Conservation (phyloP, 2,797 vertebrate species). For the Nyctibius grandis region DNA sequence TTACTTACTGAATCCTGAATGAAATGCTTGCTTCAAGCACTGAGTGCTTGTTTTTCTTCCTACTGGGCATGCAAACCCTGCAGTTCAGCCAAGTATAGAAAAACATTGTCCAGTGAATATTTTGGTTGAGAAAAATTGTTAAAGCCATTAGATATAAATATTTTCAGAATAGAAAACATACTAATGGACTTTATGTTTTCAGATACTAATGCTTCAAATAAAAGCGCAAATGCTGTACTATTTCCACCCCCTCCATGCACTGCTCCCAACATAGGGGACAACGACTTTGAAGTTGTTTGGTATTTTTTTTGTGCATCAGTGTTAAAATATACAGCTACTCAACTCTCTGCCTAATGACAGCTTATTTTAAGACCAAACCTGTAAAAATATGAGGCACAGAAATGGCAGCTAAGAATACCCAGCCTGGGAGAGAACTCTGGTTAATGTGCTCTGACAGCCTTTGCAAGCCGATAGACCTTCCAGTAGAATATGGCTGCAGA, state of each 20-base stretch:
- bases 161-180: background rate
- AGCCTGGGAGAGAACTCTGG: background rate
- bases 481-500: constrained; percentile 18
- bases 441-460: background rate
- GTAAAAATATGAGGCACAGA: constrained; percentile 2
- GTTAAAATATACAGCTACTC: background rate
- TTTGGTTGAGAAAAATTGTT: background rate
- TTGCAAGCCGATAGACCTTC: constrained; percentile 15
- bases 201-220: background rate
- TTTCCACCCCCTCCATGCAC: background rate
- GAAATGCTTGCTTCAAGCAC: background rate
- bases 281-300: background rate
- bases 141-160: background rate
- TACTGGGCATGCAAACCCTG: background rate
- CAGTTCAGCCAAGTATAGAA: background rate
- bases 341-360: background rate
- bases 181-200: background rate
- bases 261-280: accelerated
- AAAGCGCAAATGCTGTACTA: background rate
- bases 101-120: background rate
- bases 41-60: background rate
- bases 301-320: background rate
- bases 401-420: background rate
- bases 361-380: background rate
- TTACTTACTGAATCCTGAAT: background rate